Evolutionary conservation across 2,113 vertebrate species (phyloP), one percentile per base, ranked within the genome.

Genomic region (Pelvicachromis taeniatus): DNA sequence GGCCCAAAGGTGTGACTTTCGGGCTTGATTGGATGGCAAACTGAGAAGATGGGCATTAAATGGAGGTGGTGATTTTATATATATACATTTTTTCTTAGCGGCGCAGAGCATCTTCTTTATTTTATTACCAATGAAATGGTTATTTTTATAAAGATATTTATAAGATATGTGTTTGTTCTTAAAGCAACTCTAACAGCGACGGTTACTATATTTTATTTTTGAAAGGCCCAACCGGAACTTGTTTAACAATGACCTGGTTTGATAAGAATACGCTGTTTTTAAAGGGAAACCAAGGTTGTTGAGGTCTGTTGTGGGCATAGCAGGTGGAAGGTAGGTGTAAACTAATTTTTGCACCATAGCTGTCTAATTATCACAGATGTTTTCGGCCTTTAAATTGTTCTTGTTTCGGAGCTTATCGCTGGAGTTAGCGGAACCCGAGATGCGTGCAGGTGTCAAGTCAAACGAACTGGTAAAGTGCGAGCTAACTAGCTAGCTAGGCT

Each of bases 211-310:
- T 85, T 53, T 93, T 90, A 91, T 88, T 93, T 93, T 86, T 93
- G 92, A 93, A 92, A 92, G 19, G 10, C 38, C 0, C 0, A 10
- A 23, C 33, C 88, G 92, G 94, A 93, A 55, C 73, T 56, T 11
- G 2, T 23, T 68, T 31, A 2, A 10, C 29, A 2, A 59, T 16
- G 77, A 78, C 77, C 1, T 88, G 54, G 54, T 88, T 73, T 85
- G 84, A 73, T 77, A 58, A 87, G 58, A 90, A 91, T 93, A 80
- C 45, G 78, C 78, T 85, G 82, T 88, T 92, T 94, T 94, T 94
- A 93, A 95, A 95, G 90, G 94, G 91, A 95, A 94, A 95, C 83
- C 95, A 95, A 95, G 95, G 95, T 95, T 96, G 93, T 90, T 87
- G 91, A 90, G 94, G 91, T 94, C 59, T 83, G 93, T 81, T 80